Conservation (phyloP, 2,113 vertebrate genomes). For the Syngnathoides biaculeatus region DNA sequence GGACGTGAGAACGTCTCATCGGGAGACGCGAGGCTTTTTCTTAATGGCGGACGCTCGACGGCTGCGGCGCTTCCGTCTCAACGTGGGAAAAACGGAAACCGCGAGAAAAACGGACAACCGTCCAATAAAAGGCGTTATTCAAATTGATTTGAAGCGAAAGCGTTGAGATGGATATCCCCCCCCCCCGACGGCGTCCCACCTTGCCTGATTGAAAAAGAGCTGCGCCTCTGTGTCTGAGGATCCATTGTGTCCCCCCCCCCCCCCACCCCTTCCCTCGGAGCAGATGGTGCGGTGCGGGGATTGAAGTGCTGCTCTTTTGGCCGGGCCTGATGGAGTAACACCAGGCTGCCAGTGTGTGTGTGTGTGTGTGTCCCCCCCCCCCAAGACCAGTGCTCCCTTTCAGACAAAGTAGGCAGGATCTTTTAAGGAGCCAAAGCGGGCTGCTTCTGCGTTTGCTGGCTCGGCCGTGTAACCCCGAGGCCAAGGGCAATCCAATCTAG, state of each 20-base stretch:
- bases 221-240: constrained; percentile 50
- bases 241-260: constrained; percentile 69
- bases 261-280: constrained; percentile 62
- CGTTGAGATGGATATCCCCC: background rate
- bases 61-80: constrained; percentile 9
- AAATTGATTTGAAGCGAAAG: background rate
- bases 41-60: constrained; percentile 58
- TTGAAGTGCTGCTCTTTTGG: constrained; percentile 75
- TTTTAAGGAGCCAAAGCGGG: constrained; percentile 68
- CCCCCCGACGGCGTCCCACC: constrained; percentile 44
- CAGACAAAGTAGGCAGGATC: constrained; percentile 66
- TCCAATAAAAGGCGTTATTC: no score
- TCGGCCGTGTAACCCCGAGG: constrained; percentile 61
- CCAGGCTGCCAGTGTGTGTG: constrained; percentile 70
- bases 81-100: constrained; percentile 6
- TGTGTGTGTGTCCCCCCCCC: constrained; percentile 55
- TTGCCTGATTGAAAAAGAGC: constrained; percentile 46
- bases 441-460: constrained; percentile 63
- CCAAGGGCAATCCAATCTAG: constrained; percentile 71
- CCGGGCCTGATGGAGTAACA: constrained; percentile 67
- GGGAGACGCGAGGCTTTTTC: constrained; percentile 58
- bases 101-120: no score
- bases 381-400: constrained; percentile 61
- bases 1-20: constrained; percentile 66
- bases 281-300: constrained; percentile 74